Evolutionary conservation across 1,140 invertebrate genomes (phyloP), one percentile per base, ranked within the genome.

Genomic region (Portunus trituberculatus): DNA sequence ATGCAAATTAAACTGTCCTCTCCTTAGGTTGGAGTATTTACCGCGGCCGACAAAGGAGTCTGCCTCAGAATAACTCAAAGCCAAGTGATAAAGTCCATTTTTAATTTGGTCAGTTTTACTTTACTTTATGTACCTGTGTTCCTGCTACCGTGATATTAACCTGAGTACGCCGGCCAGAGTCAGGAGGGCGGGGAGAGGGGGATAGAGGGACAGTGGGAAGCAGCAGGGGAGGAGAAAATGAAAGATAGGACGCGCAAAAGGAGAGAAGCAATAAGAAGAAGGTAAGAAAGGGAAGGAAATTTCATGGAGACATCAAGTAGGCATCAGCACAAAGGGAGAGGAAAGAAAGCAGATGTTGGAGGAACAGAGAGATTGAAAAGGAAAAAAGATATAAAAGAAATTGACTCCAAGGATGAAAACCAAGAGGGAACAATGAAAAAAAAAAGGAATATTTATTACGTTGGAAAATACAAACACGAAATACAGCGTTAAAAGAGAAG

Each of bases 1-100:
- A 76, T 76, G 67, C 67, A 76, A 76, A 76, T 76, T 76, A 76
- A 76, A n/a, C 67, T 76, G 67, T 76, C 67, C 67, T 76, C 67
- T 76, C 67, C 67, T 20, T 76, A 20, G 1, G 20, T n/a, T n/a
- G 8, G 1, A n/a, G 20, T 8, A 76, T 76, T 76, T 76, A 76
- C 67, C 6, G 67, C 67, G 6, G 12, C 25, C 20, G 67, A 76
- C 67, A n/a, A 76, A 20, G 52, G 12, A 59, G 20, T 20, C 20
- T 59, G 52, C 20, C 52, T 59, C 12, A 59, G 0, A 25, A n/a
- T 76, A n/a, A 76, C 20, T 76, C n/a, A n/a, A n/a, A 76, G 1
- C 20, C 16, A 25, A n/a, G 67, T 76, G 67, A 76, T n/a, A 76
- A 76, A n/a, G 67, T 76, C 6, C 6, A n/a, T n/a, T 76, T 76